These are phyloP conservation scores for Chorisops tibialis DNA, from an alignment of 2,888 invertebrate genomes.

Conservation along the genomic window DNA sequence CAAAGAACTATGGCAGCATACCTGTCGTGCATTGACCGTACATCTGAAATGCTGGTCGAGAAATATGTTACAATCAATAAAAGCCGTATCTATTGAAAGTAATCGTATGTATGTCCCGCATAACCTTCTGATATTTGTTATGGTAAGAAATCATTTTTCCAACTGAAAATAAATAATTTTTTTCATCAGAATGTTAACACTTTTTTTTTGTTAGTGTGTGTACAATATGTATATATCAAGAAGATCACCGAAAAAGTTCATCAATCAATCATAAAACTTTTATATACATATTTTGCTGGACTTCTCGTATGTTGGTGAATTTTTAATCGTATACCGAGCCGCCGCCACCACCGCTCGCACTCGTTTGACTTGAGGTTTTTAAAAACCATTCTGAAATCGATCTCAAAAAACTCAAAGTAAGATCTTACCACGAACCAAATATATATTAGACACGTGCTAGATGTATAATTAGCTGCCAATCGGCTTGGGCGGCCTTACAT, in stretches of 20 bases:
- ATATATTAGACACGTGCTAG: constrained; percentile 21
- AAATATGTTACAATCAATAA: constrained; percentile 2
- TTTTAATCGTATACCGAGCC: background rate
- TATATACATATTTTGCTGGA: constrained; percentile 22
- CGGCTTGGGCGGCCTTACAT: constrained; percentile 11
- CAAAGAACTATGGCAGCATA: background rate
- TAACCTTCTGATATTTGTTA: background rate
- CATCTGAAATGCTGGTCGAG: background rate
- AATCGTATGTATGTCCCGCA: constrained; percentile 5
- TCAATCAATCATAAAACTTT: constrained; percentile 27
- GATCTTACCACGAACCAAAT: background rate
- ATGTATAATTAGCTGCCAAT: background rate
- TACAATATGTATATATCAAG: too few species aligned
- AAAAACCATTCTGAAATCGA: too few species aligned
- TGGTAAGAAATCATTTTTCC: background rate
- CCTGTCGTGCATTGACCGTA: constrained; percentile 12
- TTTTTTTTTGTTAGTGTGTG: constrained; percentile 13
- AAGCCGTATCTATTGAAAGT: background rate
- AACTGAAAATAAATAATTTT: background rate
- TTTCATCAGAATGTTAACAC: constrained; percentile 19
- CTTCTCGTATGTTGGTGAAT: background rate
- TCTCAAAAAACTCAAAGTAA: background rate
- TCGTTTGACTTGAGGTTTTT: background rate
- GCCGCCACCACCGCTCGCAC: background rate
- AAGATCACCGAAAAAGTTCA: constrained; percentile 15